A percentile compares a stretch with the other conserved stretches of the same genome.
These are phyloP conservation scores for Merops nubicus DNA, from an alignment of 2,113 vertebrate genomes.

Conservation along the genomic window DNA sequence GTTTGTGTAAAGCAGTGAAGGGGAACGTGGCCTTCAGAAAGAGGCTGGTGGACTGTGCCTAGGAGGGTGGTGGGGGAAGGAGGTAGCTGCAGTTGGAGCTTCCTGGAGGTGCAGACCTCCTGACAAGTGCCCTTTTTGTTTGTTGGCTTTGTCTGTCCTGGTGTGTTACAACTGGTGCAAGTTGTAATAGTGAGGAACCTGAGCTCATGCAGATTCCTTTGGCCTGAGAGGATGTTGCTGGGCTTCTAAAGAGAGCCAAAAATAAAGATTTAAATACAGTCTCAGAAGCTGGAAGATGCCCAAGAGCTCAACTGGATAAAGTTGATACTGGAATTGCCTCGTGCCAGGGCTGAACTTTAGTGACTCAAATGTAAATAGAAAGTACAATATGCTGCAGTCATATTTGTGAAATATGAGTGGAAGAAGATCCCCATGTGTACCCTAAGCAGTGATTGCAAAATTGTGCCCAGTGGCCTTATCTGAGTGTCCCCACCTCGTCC, in stretches of 20 bases:
- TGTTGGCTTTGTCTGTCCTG: background rate
- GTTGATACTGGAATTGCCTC: background rate
- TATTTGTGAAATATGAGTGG: no score
- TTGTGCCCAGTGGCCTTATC: background rate
- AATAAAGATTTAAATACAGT: background rate
- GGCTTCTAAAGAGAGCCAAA: background rate
- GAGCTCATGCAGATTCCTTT: accelerated
- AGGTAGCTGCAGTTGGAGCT: background rate
- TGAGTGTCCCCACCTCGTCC: accelerated
- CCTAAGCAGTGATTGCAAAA: background rate
- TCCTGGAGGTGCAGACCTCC: background rate
- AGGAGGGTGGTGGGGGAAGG: no score
- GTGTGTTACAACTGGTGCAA: background rate
- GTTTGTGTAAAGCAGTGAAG: background rate
- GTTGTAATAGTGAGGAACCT: background rate
- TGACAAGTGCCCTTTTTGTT: background rate
- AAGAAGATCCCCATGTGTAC: background rate
- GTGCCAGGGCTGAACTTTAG: background rate
- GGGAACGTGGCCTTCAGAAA: background rate
- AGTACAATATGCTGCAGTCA: no score
- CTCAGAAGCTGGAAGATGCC: background rate
- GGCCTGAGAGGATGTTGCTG: background rate
- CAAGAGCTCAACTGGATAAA: background rate
- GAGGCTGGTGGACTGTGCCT: background rate
- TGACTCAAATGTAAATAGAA: constrained; percentile 1